Base-by-base conservation (phyloP, 2,797 vertebrate species). In the Distichodus sexfasciatus region DNA sequence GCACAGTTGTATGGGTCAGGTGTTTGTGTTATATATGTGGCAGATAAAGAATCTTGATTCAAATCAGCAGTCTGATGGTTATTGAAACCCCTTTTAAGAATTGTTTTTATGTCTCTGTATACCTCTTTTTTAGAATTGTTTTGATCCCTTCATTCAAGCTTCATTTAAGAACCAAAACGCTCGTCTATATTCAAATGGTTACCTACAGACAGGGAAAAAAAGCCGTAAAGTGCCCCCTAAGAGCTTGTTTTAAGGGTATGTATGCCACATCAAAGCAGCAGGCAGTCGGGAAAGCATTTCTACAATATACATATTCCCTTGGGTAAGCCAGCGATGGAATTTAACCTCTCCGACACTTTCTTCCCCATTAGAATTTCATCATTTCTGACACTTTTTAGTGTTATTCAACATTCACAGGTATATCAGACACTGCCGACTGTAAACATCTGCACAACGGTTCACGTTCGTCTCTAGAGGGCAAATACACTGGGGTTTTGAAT, bases 381-480 rank as follows among this genome's bases (percentile, higher is more conserved):
- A 84, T 81, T n/a, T 79, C 78, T 86, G 79, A 84, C 76, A 83
- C 65, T 74, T 74, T 77, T 85, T 87, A 87, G 90, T 90, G 85
- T 88, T 89, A 91, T 91, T 90, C 90, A 86, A 66, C 84, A 80
- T 46, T 87, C 82, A 74, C 83, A 89, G 88, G 88, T 90, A 87
- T 87, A 87, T 89, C 68, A 90, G 85, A 83, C 78, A 23, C 59
- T 53, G 51, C 84, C 73, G 81, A 84, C 79, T 86, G 89, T 88
- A 88, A 89, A 91, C 88, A 88, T 90, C 87, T 89, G 85, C 88
- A 87, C 86, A 40, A 76, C 86, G 87, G 88, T 89, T 88, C 88
- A 79, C 83, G 83, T 84, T 21, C 86, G 86, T 89, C 90, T 91
- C 91, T 87, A 83, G 87, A 89, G 90, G 89, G 84, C 88, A 86